These are phyloP conservation scores for Mesembrinibis cayennensis DNA, from an alignment of 2,113 vertebrate genomes.

Conservation along the genomic window DNA sequence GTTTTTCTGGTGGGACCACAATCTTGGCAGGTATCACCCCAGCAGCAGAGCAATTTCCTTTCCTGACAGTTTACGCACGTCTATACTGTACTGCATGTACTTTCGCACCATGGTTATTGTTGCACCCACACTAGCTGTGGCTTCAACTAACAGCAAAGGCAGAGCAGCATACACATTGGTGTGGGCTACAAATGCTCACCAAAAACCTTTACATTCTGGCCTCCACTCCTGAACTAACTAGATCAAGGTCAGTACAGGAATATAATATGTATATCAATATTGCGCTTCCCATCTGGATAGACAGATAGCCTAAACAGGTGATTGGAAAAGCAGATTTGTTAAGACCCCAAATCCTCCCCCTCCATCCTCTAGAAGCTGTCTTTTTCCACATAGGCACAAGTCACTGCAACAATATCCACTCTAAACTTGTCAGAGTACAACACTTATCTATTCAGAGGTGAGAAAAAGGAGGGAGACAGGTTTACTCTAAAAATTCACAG, in stretches of 20 bases:
- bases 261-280: background rate
- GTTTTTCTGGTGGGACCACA: background rate
- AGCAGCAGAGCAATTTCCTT: background rate
- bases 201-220: background rate
- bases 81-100: background rate
- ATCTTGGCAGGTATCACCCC: background rate
- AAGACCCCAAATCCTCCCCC: background rate
- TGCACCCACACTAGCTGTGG: background rate
- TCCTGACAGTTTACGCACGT: background rate
- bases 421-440: background rate
- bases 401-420: background rate
- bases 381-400: background rate
- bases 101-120: fast-evolving
- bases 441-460: background rate
- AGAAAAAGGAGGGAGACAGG: background rate
- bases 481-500: background rate
- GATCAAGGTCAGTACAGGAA: background rate
- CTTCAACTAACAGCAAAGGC: background rate
- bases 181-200: background rate
- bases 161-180: fast-evolving
- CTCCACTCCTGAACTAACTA: background rate
- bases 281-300: fast-evolving
- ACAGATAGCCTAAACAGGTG: background rate
- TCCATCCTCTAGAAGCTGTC: background rate
- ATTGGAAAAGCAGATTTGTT: background rate